A percentile compares a stretch with the other conserved stretches of the same genome.
Evolutionary conservation across 2,113 vertebrate genomes (phyloP).

Genomic region (Guaruba guarouba): DNA sequence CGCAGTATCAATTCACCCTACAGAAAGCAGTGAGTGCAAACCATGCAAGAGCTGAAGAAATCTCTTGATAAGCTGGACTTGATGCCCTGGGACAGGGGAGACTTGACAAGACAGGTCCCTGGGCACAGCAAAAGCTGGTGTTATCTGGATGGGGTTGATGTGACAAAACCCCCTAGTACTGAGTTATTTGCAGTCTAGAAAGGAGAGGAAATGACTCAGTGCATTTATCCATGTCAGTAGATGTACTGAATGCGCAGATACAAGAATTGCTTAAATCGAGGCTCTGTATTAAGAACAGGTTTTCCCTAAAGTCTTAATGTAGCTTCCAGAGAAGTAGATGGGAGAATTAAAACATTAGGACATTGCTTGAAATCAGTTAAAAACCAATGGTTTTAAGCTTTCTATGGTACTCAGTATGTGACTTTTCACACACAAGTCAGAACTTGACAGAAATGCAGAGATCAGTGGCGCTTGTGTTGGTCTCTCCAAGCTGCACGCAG

Average conservation of each 20-base stretch:
- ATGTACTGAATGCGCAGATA: not conserved
- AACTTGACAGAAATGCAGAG: not conserved
- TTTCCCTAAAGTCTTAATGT: not conserved
- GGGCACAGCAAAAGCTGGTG: not conserved
- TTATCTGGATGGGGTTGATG: not conserved
- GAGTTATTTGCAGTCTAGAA: not conserved
- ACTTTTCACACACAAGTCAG: not conserved
- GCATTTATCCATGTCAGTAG: not conserved
- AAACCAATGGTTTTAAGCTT: not conserved
- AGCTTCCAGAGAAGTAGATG: not conserved
- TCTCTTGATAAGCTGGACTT: not conserved
- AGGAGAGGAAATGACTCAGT: too few species aligned
- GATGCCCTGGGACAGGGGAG: not conserved
- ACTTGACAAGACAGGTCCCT: not conserved
- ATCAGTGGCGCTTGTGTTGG: not conserved
- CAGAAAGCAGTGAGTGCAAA: not conserved
- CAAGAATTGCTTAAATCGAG: not conserved
- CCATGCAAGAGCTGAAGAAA: not conserved
- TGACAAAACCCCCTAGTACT: not conserved
- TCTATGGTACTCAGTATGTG: accelerated
- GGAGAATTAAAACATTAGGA: not conserved
- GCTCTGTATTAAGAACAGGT: not conserved
- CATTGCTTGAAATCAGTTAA: not conserved
- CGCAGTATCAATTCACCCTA: not conserved
- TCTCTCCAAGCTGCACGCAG: not conserved